phyloP scores from a whole-genome alignment of 92 coral and sea anemone species.

The Isaurus tuberculatus region DNA sequence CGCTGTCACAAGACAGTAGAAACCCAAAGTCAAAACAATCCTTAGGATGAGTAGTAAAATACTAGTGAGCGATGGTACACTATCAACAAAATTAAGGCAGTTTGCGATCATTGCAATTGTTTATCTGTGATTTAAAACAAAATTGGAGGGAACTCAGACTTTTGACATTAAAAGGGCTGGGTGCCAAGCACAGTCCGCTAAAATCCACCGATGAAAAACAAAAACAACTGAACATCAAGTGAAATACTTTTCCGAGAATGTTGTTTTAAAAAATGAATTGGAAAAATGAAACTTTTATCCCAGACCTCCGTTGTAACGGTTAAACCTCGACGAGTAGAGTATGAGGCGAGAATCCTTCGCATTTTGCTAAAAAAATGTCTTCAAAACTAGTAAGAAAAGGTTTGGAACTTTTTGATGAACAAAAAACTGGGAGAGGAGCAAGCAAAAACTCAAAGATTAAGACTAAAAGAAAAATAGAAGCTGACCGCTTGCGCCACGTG shows the following conservation, averaged over 20 bases:
- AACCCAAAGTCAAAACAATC: neutral
- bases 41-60: neutral
- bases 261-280: too few relatives aligned
- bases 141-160: neutral
- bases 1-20: neutral
- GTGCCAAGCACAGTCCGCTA: too few relatives aligned
- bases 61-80: neutral
- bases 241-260: too few relatives aligned
- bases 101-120: neutral
- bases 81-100: neutral
- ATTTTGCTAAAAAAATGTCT: slow-evolving; percentile 61
- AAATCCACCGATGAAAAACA: too few relatives aligned
- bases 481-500: neutral
- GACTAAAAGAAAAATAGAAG: neutral
- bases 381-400: slow-evolving; percentile 87
- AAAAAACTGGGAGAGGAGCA: slow-evolving; percentile 23
- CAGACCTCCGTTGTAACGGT: neutral
- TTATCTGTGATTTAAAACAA: neutral
- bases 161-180: too few relatives aligned
- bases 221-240: too few relatives aligned
- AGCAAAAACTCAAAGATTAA: slow-evolving; percentile 19
- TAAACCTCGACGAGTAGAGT: too few relatives aligned
- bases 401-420: slow-evolving; percentile 73
- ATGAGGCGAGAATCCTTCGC: neutral
- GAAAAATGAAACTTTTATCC: neutral